phyloP scores from a whole-genome alignment of 2,797 vertebrate genomes.

The Anguilla obscura region DNA sequence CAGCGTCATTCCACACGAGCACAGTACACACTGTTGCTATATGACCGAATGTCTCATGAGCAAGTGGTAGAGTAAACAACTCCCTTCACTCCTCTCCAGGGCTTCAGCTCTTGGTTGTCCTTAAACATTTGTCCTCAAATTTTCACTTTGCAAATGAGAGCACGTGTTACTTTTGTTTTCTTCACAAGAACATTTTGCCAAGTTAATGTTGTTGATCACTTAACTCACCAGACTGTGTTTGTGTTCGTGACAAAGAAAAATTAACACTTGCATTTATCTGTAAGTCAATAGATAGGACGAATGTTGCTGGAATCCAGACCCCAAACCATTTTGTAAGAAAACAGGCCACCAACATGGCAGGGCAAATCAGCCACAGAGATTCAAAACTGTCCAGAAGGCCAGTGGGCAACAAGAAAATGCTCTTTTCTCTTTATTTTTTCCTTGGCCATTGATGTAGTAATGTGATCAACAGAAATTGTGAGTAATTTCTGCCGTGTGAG shows the following conservation, averaged over 20 bases:
- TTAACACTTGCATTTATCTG: not conserved
- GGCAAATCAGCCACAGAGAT: not conserved
- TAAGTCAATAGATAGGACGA: not conserved
- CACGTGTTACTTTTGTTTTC: not conserved
- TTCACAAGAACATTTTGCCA: not conserved
- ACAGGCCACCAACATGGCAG: not conserved
- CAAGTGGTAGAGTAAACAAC: not conserved
- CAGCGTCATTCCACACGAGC: not conserved
- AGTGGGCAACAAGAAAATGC: not conserved
- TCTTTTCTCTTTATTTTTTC: not conserved
- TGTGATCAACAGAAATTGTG: not conserved
- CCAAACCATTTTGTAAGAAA: not conserved
- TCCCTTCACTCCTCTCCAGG: not conserved
- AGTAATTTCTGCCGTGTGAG: not conserved
- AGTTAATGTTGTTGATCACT: not conserved
- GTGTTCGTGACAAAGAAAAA: not conserved
- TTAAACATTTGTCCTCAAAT: not conserved
- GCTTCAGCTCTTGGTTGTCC: not conserved
- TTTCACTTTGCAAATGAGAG: not conserved
- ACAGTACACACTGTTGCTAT: not conserved
- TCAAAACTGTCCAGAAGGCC: not conserved
- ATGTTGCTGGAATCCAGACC: not conserved
- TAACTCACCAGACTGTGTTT: not conserved
- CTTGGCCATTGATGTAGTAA: not conserved
- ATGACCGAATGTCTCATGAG: not conserved